Evolutionary conservation across 2,797 vertebrate genomes (phyloP).

Genomic region (Natrix natrix): DNA sequence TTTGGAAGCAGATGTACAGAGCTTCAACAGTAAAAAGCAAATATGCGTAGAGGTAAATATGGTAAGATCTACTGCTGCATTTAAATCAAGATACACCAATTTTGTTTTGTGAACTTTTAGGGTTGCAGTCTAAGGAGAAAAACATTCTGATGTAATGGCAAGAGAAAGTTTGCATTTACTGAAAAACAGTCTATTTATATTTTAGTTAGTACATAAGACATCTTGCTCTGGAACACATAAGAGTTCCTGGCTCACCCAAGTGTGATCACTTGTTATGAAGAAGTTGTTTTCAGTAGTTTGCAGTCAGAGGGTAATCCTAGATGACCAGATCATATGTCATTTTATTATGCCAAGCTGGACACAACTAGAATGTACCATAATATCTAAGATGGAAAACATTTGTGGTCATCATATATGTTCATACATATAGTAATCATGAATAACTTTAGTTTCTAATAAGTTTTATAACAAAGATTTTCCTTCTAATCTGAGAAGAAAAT

Average conservation of each 20-base stretch:
- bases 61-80: not conserved
- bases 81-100: not conserved
- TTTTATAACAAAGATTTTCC: not conserved
- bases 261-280: not conserved
- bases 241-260: not conserved
- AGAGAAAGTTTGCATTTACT: not conserved
- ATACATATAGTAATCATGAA: not conserved
- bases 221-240: not conserved
- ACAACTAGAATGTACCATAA: not conserved
- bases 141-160: not conserved
- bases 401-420: fast-evolving
- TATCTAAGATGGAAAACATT: not conserved
- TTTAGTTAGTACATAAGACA: not conserved
- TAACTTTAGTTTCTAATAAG: not conserved
- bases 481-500: not conserved
- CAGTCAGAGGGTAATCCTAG: not conserved
- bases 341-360: not conserved
- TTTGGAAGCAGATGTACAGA: not conserved
- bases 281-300: slow-evolving; percentile 5
- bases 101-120: not conserved
- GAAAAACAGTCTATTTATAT: fast-evolving
- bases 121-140: not conserved
- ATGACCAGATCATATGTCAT: not conserved
- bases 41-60: not conserved
- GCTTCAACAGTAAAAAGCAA: not conserved